These are phyloP conservation scores for Coenobita brevimanus DNA, from an alignment of 1,140 invertebrate species.

Conservation along the genomic window DNA sequence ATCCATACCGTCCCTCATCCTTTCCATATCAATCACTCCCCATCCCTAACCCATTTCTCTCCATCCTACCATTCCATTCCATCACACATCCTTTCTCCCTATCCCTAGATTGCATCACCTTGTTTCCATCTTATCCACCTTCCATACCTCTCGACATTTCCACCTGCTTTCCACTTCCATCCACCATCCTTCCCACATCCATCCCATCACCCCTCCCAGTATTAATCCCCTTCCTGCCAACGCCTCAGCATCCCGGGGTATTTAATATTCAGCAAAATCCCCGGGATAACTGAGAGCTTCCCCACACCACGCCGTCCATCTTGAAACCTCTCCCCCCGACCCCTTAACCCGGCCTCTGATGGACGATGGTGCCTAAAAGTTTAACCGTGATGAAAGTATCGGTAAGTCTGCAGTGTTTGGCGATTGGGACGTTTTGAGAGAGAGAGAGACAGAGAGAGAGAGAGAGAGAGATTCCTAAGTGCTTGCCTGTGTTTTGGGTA, in stretches of 20 bases:
- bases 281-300: conserved; percentile 12
- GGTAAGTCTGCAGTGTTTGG: conserved; percentile 12
- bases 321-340: too few relatives aligned
- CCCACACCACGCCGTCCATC: conserved; percentile 25
- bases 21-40: too few relatives aligned
- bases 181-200: too few relatives aligned
- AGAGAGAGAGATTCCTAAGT: background rate
- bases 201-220: too few relatives aligned
- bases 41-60: too few relatives aligned
- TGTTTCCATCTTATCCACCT: too few relatives aligned
- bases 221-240: too few relatives aligned
- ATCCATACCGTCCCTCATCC: background rate
- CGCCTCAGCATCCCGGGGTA: background rate
- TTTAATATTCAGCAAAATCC: conserved; percentile 50
- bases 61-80: too few relatives aligned
- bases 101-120: too few relatives aligned
- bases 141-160: too few relatives aligned
- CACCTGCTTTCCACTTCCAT: too few relatives aligned
- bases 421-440: conserved; percentile 16
- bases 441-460: background rate
- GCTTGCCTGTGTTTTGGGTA: background rate
- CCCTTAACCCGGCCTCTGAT: background rate
- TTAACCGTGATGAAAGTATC: conserved; percentile 32
- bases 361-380: conserved; percentile 26
- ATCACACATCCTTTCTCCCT: too few relatives aligned